A percentile compares a stretch with the other conserved stretches of the same genome.
Conservation (phyloP, 2,888 invertebrate species). For the Eretmocerus hayati region DNA sequence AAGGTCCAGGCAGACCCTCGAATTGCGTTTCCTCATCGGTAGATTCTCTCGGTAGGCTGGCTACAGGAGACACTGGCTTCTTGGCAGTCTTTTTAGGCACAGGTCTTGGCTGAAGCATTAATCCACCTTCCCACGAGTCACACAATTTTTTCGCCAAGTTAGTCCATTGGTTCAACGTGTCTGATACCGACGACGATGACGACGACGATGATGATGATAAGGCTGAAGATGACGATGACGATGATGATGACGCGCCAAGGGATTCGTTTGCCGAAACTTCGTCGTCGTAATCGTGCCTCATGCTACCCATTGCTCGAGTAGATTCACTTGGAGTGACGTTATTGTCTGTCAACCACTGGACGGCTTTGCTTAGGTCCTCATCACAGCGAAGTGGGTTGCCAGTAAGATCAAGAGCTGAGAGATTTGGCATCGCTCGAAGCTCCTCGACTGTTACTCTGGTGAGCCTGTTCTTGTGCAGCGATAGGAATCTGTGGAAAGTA, state of each 20-base stretch:
- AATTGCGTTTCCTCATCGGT: slow-evolving; percentile 2
- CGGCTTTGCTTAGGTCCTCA: slow-evolving; percentile 59
- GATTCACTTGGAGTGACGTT: slow-evolving; percentile 52
- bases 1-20: slow-evolving; percentile 6
- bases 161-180: slow-evolving; percentile 34
- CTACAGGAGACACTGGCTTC: neutral
- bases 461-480: slow-evolving; percentile 38
- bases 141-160: slow-evolving; percentile 42
- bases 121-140: slow-evolving; percentile 33
- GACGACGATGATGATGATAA: too few relatives aligned
- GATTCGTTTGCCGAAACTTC: slow-evolving; percentile 16
- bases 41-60: neutral
- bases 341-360: slow-evolving; percentile 57
- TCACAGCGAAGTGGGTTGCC: slow-evolving; percentile 65
- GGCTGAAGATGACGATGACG: too few relatives aligned
- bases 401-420: slow-evolving; percentile 57
- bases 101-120: slow-evolving; percentile 29
- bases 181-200: too few relatives aligned
- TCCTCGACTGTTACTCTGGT: slow-evolving; percentile 53
- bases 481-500: slow-evolving; percentile 32
- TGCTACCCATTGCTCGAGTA: slow-evolving; percentile 29
- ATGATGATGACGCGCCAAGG: slow-evolving; percentile 22
- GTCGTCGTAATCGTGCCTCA: slow-evolving; percentile 31
- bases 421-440: slow-evolving; percentile 53
- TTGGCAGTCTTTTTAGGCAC: slow-evolving; percentile 12